Percentiles rank a stretch among this genome's conserved stretches.
These are phyloP conservation scores for Ostrea edulis DNA, from an alignment of 1,140 invertebrate genomes.

Conservation along the genomic window DNA sequence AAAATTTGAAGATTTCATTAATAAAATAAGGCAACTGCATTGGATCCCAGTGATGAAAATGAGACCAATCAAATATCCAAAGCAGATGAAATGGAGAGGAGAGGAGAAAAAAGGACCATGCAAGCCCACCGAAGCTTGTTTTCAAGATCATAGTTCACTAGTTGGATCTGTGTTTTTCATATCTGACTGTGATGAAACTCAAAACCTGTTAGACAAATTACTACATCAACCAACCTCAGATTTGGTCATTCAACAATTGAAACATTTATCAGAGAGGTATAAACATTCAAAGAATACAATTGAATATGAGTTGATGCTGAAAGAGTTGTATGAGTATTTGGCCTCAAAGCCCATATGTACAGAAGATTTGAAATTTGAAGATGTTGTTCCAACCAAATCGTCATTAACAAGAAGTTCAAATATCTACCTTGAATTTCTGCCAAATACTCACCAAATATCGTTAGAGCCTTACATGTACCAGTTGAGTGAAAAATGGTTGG, in stretches of 20 bases:
- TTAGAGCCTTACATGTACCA: neutral
- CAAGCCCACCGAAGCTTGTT: neutral
- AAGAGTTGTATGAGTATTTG: neutral
- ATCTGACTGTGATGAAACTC: neutral
- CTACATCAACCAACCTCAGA: neutral
- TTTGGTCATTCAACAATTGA: neutral
- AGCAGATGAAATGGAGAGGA: conserved; percentile 11
- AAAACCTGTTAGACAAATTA: neutral
- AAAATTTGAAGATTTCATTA: neutral
- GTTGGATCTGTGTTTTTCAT: neutral
- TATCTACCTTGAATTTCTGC: neutral
- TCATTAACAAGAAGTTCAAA: conserved; percentile 9
- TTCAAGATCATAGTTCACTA: neutral
- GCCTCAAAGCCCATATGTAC: neutral
- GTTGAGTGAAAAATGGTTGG: neutral
- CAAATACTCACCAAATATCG: neutral
- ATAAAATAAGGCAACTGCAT: neutral
- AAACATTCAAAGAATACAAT: neutral
- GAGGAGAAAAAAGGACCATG: neutral
- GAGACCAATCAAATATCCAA: neutral
- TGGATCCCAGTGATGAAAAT: conserved; percentile 22
- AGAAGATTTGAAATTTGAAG: neutral
- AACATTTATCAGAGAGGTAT: neutral
- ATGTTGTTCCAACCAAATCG: neutral
- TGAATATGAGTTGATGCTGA: conserved; percentile 1